Evolutionary conservation across 1,140 invertebrate species (phyloP).

Genomic region (Littorina saxatilis): DNA sequence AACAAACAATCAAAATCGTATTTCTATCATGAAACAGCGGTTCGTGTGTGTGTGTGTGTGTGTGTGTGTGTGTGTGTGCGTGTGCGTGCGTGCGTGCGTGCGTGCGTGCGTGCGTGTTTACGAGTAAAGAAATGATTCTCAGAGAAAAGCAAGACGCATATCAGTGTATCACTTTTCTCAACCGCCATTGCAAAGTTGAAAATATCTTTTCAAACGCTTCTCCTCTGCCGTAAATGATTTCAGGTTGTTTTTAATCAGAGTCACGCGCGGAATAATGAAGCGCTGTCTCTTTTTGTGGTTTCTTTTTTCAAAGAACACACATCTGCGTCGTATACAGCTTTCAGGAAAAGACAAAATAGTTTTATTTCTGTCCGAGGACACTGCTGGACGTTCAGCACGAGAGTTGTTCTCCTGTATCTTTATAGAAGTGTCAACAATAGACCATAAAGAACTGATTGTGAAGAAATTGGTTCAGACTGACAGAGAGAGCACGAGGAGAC

Average conservation of each 20-base stretch:
- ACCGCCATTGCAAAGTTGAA: too few relatives aligned
- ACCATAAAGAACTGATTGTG: neutral
- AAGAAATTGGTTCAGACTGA: neutral
- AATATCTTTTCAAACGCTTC: too few relatives aligned
- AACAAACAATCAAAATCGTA: too few relatives aligned
- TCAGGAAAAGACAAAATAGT: neutral
- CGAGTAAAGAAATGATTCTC: neutral
- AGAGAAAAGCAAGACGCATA: neutral
- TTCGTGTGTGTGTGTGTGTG: constrained; percentile 2
- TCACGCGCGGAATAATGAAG: too few relatives aligned
- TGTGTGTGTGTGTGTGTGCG: constrained; percentile 5
- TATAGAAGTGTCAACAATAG: neutral
- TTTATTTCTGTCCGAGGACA: neutral
- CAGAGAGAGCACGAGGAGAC: neutral
- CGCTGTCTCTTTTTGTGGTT: neutral
- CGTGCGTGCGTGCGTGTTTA: neutral
- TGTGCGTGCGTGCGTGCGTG: neutral
- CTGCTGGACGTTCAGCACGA: neutral
- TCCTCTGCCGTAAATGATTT: too few relatives aligned
- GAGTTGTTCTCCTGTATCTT: neutral
- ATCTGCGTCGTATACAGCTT: too few relatives aligned
- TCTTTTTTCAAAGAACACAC: neutral
- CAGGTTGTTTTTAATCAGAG: too few relatives aligned
- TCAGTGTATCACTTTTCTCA: too few relatives aligned
- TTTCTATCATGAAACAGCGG: too few relatives aligned